Conservation (phyloP, 2,888 invertebrate genomes). For the Tipula unca region DNA sequence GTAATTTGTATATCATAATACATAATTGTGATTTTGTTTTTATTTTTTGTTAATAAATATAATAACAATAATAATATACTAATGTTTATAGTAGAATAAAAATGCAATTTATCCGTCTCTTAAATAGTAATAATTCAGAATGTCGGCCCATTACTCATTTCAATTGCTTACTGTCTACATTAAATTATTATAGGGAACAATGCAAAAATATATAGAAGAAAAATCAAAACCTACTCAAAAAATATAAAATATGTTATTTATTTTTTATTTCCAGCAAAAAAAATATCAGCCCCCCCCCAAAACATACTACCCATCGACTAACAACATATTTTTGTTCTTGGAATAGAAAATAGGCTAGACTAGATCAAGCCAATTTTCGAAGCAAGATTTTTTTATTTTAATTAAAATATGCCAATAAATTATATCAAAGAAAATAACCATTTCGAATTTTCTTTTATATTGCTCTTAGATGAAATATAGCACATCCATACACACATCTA, state of each 20-base stretch:
- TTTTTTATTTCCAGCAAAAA: background rate
- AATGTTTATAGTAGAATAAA: slow-evolving; percentile 16
- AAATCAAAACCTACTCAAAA: slow-evolving; percentile 15
- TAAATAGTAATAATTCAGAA: slow-evolving; percentile 1
- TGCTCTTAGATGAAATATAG: background rate
- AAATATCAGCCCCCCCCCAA: background rate
- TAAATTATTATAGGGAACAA: slow-evolving; percentile 14
- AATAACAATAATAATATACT: background rate
- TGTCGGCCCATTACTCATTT: slow-evolving; percentile 19
- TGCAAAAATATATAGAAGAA: background rate
- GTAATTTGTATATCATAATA: slow-evolving; percentile 9
- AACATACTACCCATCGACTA: too few relatives aligned
- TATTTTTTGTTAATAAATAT: background rate
- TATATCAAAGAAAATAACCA: background rate
- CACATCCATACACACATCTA: too few relatives aligned
- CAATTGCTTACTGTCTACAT: slow-evolving; percentile 20
- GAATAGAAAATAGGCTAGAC: background rate
- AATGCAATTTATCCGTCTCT: slow-evolving; percentile 18
- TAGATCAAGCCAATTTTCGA: slow-evolving; percentile 15
- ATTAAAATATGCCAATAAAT: slow-evolving; percentile 18
- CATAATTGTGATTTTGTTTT: slow-evolving; percentile 18
- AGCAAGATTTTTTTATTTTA: background rate
- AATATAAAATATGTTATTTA: background rate
- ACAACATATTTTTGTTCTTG: background rate
- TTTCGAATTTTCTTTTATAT: background rate